Evolutionary conservation across 2,797 vertebrate species (phyloP), one percentile per base, ranked within the genome.

Genomic region (Nasua narica): DNA sequence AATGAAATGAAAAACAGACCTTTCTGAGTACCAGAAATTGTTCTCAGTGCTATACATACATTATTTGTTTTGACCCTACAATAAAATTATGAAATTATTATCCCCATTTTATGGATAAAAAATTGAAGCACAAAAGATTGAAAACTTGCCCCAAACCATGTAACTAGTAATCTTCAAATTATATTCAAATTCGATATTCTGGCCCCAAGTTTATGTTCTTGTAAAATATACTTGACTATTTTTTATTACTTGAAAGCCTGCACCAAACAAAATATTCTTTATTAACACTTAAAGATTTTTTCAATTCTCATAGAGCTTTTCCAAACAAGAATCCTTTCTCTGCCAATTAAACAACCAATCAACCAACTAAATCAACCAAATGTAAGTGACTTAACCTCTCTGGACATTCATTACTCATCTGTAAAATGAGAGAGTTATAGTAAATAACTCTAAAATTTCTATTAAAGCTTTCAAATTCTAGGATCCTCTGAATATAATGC

Each of bases 1-100:
- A 95, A 50, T 87, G 72, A 98, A 95, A 97, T 91, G 88, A 96
- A 95, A 87, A 62, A 76, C 37, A n/a, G 7, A 58, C 67, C 23
- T 72, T 87, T 92, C 7, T 70, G 60, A 92, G 60, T 72, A n/a
- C 9, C 19, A 83, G n/a, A 3, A 8, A 86, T 4, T 52, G 18
- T 52, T 76, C 40, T 78, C 11, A 72, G 52, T 74, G 32, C 1
- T 90, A 40, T 16, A 19, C 13, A n/a, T 29, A 50, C 10, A 52
- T 5, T 74, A 88, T 32, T 56, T 92, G 29, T 90, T 54, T 87
- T 70, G 86, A 72, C 70, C 52, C 52, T 87, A 76, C 5, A 95
- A 65, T 83, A 77, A 50, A 15, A 16, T 27, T 70, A 88, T 40
- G 37, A 87, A 92, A 65, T 65, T 12, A 89, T 35, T 48, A 93